Evolutionary conservation across 2,113 vertebrate genomes (phyloP), one percentile per base, ranked within the genome.

Genomic region (Mormoops blainvillei): DNA sequence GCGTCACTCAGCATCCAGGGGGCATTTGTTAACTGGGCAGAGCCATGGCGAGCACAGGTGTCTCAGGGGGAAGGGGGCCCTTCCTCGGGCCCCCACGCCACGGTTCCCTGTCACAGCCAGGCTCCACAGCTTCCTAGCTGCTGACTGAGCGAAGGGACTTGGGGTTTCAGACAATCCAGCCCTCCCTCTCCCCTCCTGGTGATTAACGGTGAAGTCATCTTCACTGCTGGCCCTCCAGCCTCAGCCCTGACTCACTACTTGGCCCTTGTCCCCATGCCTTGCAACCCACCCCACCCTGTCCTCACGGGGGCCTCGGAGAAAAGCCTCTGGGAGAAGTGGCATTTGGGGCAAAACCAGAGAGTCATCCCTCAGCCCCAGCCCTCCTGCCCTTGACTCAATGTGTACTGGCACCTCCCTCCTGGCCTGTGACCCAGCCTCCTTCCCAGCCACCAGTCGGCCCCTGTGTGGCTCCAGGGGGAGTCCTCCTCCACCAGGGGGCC

Each of bases 191-290:
- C 36, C 38, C 54, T 88, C 61, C 78, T 26, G 16, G 74, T 95
- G 91, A 96, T 41, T 89, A 68, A 88, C 41, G 43, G 48, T 87
- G 78, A 97, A 18, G 89, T 93, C 96, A 96, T 54, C 52, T 19
- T 3, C 1, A 43, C 16, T 1, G 15, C 77, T 98, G n/a, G 98
- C 98, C 41, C 98, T 97, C 97, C 0, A 14, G 99, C 83, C 95
- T 98, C 67, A 98, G 99, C 11, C 98, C 98, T 73, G 99, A 99
- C 87, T 98, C 97, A 68, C 81, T 87, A 52, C 78, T 94, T 81
- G 87, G 94, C 50, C 19, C 4, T 61, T 90, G 58, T 91, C 94
- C 85, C 56, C 84, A 82, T 1, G 33, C 78, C 58, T 61, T 90
- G 65, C 94, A 87, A 67, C 88, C 52, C 13, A 71, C 74, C n/a